Base-by-base conservation (phyloP, 2,113 vertebrate species). In the Petaurus breviceps region DNA sequence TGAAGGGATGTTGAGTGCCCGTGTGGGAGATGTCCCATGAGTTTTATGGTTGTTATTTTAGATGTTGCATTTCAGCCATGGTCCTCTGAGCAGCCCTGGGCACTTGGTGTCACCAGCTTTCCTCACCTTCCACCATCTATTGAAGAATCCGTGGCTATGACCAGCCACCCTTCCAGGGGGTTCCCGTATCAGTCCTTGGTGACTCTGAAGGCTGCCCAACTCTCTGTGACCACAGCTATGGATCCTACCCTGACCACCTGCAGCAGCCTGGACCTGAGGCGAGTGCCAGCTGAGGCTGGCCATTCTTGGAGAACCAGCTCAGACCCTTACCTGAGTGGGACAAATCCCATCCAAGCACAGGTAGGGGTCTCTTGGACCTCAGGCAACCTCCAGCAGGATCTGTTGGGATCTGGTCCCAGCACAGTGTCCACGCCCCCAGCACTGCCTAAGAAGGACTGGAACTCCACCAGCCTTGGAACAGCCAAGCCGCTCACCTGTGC, bases 401-500 rank as follows among this genome's bases (percentile, higher is more conserved):
- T 57, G 6, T 2, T 9, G 55, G 55, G 55, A 7, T 22, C 53
- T 24, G 24, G 31, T 37, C 57, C 28, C 57, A n/a, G 61, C 61
- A 0, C 37, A 2, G 37, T 6, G 11, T 77, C 31, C 9, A 19
- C 10, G 11, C 11, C 57, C 1, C 4, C 37, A 19, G 61, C 4
- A 1, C 4, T 8, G 37, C 61, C 31, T 6, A 5, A 14, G 31
- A 1, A 89, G 94, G 94, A 94, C 94, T 89, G 97, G 97, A 93
- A 8, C 91, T 92, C 94, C 94, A 92, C 96, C 97, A 37, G 97
- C 98, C 90, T 93, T 91, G 23, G 50, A 0, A 95, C 96, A 89
- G 89, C 97, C 52, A 94, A 93, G 94, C 89, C 22, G 22, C 92
- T 96, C 89, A 99, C 97, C 46, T 99, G 99, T 92, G 95, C 97